A percentile compares a stretch with the other conserved stretches of the same genome.
These are phyloP conservation scores for Torymus aiolomorphi DNA, from an alignment of 2,888 invertebrate genomes.

Conservation along the genomic window DNA sequence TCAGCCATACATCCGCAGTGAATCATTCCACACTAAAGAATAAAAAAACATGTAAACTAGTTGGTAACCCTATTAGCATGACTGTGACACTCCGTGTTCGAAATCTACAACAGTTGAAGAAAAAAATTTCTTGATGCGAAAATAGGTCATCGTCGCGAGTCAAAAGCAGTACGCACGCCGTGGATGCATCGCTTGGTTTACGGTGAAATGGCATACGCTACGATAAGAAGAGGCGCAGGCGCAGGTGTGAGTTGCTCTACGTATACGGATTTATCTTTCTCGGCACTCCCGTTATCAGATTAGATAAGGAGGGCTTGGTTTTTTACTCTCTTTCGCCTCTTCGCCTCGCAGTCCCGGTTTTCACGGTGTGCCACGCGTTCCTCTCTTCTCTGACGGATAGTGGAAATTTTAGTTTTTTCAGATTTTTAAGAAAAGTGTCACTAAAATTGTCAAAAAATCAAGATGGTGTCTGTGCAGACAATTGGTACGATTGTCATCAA, in stretches of 20 bases:
- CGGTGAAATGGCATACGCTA: neutral
- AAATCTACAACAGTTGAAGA: neutral
- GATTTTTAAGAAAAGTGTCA: neutral
- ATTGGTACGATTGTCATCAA: constrained; percentile 89
- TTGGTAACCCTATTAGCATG: too few species aligned
- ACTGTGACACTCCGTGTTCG: too few species aligned
- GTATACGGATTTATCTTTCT: constrained; percentile 62
- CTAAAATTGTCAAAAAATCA: constrained; percentile 63
- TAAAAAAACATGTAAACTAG: too few species aligned
- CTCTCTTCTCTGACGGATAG: neutral
- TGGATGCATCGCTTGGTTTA: constrained; percentile 7
- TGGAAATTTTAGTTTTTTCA: neutral
- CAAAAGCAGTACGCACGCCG: neutral
- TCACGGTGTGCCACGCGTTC: neutral
- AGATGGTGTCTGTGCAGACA: constrained; percentile 88
- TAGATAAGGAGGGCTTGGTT: constrained; percentile 74
- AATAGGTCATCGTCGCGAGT: constrained; percentile 28
- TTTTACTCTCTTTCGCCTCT: constrained; percentile 13
- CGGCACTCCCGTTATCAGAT: constrained; percentile 69
- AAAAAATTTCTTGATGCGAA: neutral
- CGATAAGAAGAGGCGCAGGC: neutral
- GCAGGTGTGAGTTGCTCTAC: constrained; percentile 36
- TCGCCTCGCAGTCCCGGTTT: neutral
- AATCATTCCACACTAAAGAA: too few species aligned
- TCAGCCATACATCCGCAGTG: too few species aligned